phyloP scores from a whole-genome alignment of 2,113 vertebrate species.

The Ivindomyrus marchei region DNA sequence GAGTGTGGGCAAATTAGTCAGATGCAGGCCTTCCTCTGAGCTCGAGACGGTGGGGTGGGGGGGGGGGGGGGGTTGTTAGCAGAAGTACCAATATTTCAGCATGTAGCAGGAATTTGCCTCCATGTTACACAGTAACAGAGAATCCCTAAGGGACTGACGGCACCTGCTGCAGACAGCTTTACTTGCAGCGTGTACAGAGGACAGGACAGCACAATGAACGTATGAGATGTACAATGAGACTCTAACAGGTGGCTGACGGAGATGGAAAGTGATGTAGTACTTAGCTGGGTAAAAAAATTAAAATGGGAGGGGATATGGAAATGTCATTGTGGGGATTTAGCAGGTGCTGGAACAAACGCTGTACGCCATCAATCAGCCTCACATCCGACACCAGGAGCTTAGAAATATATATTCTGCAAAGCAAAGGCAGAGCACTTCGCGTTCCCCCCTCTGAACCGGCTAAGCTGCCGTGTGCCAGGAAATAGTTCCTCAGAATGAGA shows the following conservation, averaged over 20 bases:
- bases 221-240: conserved; percentile 54
- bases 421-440: not conserved
- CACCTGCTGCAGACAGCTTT: not conserved
- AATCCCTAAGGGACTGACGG: not conserved
- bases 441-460: not conserved
- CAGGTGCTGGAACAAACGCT: conserved; percentile 41
- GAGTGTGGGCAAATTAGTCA: not conserved
- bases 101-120: not conserved
- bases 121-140: not conserved
- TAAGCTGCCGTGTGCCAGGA: not conserved
- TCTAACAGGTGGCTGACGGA: conserved; percentile 30
- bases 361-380: conserved; percentile 23
- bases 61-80: not conserved
- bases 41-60: not conserved
- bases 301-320: conserved; percentile 48
- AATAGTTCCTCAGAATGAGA: not conserved
- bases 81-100: not conserved
- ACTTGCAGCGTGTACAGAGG: not conserved
- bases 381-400: not conserved
- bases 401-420: not conserved
- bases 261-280: not conserved
- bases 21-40: not conserved
- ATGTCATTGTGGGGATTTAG: conserved; percentile 49
- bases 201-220: conserved; percentile 41
- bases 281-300: conserved; percentile 26